Conservation (phyloP, 2,888 invertebrate genomes). For the Calliopum simillimum region DNA sequence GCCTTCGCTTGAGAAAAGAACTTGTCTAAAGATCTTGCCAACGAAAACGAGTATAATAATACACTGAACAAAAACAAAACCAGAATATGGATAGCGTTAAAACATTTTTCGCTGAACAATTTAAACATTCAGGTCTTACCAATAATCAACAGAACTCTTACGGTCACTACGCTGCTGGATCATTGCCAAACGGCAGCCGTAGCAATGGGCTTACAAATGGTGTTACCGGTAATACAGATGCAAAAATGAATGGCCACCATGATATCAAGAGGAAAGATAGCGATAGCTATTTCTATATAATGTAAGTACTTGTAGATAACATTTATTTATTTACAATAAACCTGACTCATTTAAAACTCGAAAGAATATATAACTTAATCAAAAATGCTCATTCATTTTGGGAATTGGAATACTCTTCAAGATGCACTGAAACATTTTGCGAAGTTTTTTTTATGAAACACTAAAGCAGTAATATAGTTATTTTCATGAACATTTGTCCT, state of each 20-base stretch:
- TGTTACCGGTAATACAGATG: conserved; percentile 47
- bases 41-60: too few species aligned
- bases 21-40: too few species aligned
- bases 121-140: conserved; percentile 50
- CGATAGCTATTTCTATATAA: conserved; percentile 65
- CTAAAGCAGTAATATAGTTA: too few species aligned
- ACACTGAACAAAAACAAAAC: not conserved
- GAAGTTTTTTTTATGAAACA: too few species aligned
- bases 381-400: too few species aligned
- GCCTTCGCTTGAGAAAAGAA: not conserved
- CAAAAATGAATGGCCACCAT: conserved; percentile 48
- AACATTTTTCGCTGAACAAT: conserved; percentile 55
- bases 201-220: conserved; percentile 41
- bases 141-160: conserved; percentile 50
- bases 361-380: too few species aligned
- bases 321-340: not conserved
- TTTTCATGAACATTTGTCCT: too few species aligned
- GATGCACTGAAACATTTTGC: too few species aligned
- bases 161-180: conserved; percentile 34
- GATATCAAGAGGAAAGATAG: conserved; percentile 60
- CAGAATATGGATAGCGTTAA: conserved; percentile 24
- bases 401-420: too few species aligned
- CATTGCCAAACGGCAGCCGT: conserved; percentile 12
- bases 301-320: conserved; percentile 56
- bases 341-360: too few species aligned